Percentiles rank a stretch among this genome's conserved stretches.
Evolutionary conservation across 2,797 vertebrate species (phyloP).

Genomic region (Prionace glauca): DNA sequence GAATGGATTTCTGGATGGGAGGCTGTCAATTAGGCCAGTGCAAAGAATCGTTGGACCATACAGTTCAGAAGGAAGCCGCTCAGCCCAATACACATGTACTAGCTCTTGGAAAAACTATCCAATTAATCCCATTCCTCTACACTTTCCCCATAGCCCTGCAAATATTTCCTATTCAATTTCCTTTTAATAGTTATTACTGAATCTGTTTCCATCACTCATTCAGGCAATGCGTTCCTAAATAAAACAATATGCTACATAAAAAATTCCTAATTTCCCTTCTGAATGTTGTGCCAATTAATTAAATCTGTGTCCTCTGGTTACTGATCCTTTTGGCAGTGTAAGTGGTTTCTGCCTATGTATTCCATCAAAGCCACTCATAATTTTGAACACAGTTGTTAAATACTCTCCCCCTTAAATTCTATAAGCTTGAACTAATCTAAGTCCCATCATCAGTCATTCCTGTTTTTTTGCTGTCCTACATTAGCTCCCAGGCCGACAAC

Average conservation of each 20-base stretch:
- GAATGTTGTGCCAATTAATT: background rate
- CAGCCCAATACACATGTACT: background rate
- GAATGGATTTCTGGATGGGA: background rate
- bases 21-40: background rate
- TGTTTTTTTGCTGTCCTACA: background rate
- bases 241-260: background rate
- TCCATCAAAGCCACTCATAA: background rate
- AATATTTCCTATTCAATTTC: background rate
- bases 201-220: background rate
- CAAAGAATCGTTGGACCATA: background rate
- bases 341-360: background rate
- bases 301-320: background rate
- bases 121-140: background rate
- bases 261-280: background rate
- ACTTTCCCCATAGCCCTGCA: background rate
- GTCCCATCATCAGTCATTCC: background rate
- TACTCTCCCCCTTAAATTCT: background rate
- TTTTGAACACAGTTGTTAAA: background rate
- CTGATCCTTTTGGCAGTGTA: background rate
- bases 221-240: background rate
- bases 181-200: background rate
- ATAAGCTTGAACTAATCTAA: background rate
- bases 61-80: background rate
- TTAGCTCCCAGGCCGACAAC: background rate
- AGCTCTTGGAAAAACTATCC: background rate